Evolutionary conservation across 2,797 vertebrate genomes (phyloP), one percentile per base, ranked within the genome.

Genomic region (Arrhamphus sclerolepis): DNA sequence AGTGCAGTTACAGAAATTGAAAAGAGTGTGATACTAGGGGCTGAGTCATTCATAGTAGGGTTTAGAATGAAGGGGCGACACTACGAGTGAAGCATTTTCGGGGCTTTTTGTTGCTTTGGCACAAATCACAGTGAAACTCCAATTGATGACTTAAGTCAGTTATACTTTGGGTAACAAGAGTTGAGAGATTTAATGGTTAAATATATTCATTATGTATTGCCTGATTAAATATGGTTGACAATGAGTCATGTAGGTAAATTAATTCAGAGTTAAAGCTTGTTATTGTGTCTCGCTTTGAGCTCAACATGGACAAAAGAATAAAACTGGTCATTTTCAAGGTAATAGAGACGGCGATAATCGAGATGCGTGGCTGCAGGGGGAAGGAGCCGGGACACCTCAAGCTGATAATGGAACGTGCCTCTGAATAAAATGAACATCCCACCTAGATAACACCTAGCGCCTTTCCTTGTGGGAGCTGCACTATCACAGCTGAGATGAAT

Each of bases 391-490:
- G 42, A 60, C 47, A 41, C 60, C 49, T 64, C 65, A 34, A 54
- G 62, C 65, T 67, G 75, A 82, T 81, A 84, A 76, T 72, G 60
- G 61, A 69, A 72, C 66, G 56, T 73, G 85, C 20, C 58, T 65
- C 56, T 77, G 88, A 87, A 85, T 87, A 70, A 81, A 84, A 88
- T 74, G 80, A 89, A 70, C 78, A 75, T 75, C 64, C 72, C 18
- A 65, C 77, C 58, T 46, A 75, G 83, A 86, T 87, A 83, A 83
- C 81, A 83, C 78, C 83, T 64, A 58, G 74, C 53, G 68, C 80
- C 67, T 72, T 75, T 81, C 56, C 74, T 76, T 77, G 77, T 75
- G 72, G 72, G 78, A 68, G 82, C 82, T 83, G 70, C 9, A 34
- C 13, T 71, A 62, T 73, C 81, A 83, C 75, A 53, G 67, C 68